Evolutionary conservation across 2,113 vertebrate species (phyloP).

Genomic region (Manacus vitellinus): DNA sequence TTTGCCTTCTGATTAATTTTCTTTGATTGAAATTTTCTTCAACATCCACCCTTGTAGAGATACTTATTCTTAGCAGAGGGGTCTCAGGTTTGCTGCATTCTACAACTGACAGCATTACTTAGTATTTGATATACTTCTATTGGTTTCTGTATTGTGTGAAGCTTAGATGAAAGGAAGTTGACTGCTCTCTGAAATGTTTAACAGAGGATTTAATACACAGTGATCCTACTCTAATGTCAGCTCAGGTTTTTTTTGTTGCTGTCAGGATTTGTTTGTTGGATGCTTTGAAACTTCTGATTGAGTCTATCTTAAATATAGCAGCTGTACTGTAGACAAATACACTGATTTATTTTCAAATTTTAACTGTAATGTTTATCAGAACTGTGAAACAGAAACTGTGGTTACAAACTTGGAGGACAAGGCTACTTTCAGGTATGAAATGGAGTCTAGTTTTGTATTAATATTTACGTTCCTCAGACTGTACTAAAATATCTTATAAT

Average conservation of each 20-base stretch:
- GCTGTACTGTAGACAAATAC: neutral
- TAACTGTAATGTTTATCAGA: neutral
- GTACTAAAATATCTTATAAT: neutral
- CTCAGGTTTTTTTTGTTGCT: neutral
- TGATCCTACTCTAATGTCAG: neutral
- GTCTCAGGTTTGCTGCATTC: neutral
- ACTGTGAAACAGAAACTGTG: neutral
- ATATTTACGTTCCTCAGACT: neutral
- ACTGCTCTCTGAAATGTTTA: neutral
- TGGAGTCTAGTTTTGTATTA: neutral
- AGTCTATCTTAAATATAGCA: neutral
- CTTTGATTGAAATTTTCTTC: neutral
- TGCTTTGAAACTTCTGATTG: neutral
- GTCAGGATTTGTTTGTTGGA: neutral
- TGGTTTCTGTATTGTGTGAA: neutral
- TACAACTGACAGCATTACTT: neutral
- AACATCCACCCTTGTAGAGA: neutral
- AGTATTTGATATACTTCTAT: rapidly evolving
- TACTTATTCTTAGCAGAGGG: neutral
- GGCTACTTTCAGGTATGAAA: neutral
- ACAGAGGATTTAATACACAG: neutral
- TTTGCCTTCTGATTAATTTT: neutral
- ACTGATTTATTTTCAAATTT: neutral
- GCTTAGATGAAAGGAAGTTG: neutral
- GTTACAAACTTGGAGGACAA: neutral